Evolutionary conservation across 2,888 invertebrate genomes (phyloP), one percentile per base, ranked within the genome.

Genomic region (Cantharis flavilabris): DNA sequence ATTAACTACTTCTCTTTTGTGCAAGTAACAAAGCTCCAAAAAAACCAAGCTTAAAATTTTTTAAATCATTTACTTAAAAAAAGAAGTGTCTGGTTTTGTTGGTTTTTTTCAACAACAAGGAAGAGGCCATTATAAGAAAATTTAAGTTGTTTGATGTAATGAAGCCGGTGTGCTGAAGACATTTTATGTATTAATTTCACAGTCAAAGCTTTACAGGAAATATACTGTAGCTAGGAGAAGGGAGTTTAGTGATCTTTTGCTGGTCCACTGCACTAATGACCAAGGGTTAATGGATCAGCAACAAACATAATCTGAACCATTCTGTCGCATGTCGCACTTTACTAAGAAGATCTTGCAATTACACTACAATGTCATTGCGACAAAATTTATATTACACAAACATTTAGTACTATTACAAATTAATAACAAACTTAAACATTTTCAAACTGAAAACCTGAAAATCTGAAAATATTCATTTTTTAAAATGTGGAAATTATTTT

Each of bases 201-300:
- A 73, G 73, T 73, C 70, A 73, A 69, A 63, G 73, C 62, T 69
- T 69, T 62, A 62, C 70, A 69, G 73, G 26, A 67, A 73, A 49
- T 65, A 73, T 62, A 73, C 69, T 28, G 69, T 69, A 62, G 70
- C 69, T 62, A 69, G 23, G 14, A 62, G 62, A 69, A 75, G 75
- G 71, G 75, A 49, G 7, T 49, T 75, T 71, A 67, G 69, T 75
- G 77, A 72, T 75, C 72, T 79, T 74, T 77, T 75, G 67, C 73
- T 76, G 77, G 80, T 70, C 76, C 72, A 77, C 76, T 80, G 75
- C 75, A 77, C 75, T 78, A 80, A 78, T 75, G 76, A 78, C 76
- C 75, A 76, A 73, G 69, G 76, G 78, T 80, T 80, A 80, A 80
- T 79, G 80, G 76, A 80, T 77, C 67, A 71, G 73, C 71, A 74